A percentile compares a stretch with the other conserved stretches of the same genome.
Evolutionary conservation across 2,797 vertebrate genomes (phyloP).

Genomic region (Urosaurus nigricauda): DNA sequence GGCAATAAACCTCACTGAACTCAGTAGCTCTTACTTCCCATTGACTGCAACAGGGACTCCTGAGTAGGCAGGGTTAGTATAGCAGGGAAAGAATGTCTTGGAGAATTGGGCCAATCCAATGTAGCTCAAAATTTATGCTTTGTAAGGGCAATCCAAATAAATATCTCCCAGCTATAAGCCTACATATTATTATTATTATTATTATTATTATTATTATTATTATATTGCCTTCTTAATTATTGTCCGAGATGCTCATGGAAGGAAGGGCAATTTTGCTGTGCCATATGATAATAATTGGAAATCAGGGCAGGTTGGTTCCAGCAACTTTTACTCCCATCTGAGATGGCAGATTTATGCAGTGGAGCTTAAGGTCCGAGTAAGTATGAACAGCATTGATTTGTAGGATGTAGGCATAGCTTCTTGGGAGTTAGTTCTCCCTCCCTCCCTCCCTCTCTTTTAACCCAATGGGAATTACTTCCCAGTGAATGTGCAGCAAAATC

Average conservation of each 20-base stretch:
- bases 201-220: too few relatives aligned
- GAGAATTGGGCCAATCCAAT: background rate
- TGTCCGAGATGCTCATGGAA: background rate
- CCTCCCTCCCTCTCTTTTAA: background rate
- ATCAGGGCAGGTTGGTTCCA: background rate
- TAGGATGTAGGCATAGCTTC: background rate
- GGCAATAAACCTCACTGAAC: background rate
- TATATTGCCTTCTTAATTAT: background rate
- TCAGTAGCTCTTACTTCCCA: background rate
- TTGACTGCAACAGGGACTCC: background rate
- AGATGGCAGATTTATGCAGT: background rate
- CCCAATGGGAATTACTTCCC: background rate
- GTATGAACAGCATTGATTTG: too few relatives aligned
- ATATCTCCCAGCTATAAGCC: background rate
- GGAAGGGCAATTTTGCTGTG: background rate
- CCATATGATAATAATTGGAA: background rate
- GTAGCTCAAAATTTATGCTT: background rate
- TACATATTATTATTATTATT: background rate
- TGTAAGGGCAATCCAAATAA: slow-evolving; percentile 33
- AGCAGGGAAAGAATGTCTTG: background rate
- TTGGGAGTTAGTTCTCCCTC: background rate
- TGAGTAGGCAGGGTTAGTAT: background rate
- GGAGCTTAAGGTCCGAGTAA: too few relatives aligned
- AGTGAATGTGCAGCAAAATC: background rate
- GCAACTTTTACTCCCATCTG: background rate